Percentiles rank a stretch among this genome's conserved stretches.
Conservation (phyloP, 1,140 invertebrate genomes). For the Plodia interpunctella region DNA sequence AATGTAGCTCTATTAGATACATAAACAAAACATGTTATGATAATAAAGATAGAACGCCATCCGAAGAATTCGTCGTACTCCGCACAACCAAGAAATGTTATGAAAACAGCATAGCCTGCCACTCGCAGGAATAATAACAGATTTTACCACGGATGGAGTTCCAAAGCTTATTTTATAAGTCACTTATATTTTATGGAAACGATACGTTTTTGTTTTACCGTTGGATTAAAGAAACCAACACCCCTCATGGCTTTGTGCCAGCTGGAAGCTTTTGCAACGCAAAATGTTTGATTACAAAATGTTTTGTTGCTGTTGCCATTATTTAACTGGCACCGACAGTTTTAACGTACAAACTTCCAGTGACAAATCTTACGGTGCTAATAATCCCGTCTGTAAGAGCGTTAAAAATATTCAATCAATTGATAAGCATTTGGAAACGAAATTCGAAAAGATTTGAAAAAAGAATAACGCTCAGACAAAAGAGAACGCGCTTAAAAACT, state of each 20-base stretch:
- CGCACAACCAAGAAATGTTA: conserved; percentile 58
- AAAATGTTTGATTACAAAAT: conserved; percentile 35
- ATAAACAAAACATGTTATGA: conserved; percentile 73
- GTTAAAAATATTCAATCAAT: conserved; percentile 17
- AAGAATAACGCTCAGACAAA: conserved; percentile 29
- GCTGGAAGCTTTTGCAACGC: conserved; percentile 59
- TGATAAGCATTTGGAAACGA: conserved; percentile 10
- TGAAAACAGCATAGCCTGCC: conserved; percentile 63
- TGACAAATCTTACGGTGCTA: conserved; percentile 57
- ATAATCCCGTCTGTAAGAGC: conserved; percentile 45
- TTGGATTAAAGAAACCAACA: conserved; percentile 67
- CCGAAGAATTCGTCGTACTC: conserved; percentile 58
- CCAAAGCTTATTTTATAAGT: conserved; percentile 49
- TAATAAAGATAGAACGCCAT: conserved; percentile 62
- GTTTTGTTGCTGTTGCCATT: conserved; percentile 20
- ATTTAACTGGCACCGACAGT: conserved; percentile 18
- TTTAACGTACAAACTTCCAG: conserved; percentile 56
- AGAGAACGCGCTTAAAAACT: conserved; percentile 43
- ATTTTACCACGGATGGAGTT: conserved; percentile 48
- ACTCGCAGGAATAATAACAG: conserved; percentile 60
- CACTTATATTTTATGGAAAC: conserved; percentile 65
- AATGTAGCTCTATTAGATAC: conserved; percentile 57
- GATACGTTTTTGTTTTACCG: conserved; percentile 68
- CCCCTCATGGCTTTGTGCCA: conserved; percentile 71
- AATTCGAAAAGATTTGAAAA: conserved; percentile 20